These are phyloP conservation scores for Agrypnia vestita DNA, from an alignment of 1,140 invertebrate genomes.

Conservation along the genomic window DNA sequence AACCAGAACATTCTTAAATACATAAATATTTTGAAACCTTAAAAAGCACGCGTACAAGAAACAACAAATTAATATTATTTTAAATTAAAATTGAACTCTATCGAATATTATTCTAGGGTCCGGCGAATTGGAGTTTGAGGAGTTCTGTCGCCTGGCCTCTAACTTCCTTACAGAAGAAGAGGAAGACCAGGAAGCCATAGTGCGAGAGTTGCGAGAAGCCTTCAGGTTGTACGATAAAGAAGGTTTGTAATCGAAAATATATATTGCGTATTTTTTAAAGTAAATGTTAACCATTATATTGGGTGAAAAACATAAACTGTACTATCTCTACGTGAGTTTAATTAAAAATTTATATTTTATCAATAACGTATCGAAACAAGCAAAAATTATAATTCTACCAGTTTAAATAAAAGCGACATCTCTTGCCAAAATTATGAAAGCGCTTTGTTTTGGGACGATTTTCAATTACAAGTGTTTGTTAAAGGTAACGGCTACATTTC, in stretches of 20 bases:
- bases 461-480: neutral
- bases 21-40: too few species aligned
- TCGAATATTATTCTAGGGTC: slow-evolving; percentile 62
- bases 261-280: neutral
- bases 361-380: neutral
- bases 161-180: slow-evolving; percentile 78
- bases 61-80: too few species aligned
- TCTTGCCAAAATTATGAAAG: neutral
- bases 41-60: too few species aligned
- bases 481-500: slow-evolving; percentile 84
- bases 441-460: too few species aligned
- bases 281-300: too few species aligned
- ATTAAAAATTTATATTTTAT: too few species aligned
- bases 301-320: too few species aligned
- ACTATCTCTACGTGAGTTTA: too few species aligned
- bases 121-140: slow-evolving; percentile 74
- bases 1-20: too few species aligned
- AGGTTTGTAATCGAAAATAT: slow-evolving; percentile 64
- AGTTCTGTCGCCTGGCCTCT: slow-evolving; percentile 75
- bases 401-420: neutral
- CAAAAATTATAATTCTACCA: too few species aligned
- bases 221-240: slow-evolving; percentile 87
- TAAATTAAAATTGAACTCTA: too few species aligned
- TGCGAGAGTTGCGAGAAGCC: slow-evolving; percentile 84
- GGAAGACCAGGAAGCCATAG: slow-evolving; percentile 82